Base-by-base conservation (phyloP, 2,888 invertebrate genomes). In the Dynastes grantii region DNA sequence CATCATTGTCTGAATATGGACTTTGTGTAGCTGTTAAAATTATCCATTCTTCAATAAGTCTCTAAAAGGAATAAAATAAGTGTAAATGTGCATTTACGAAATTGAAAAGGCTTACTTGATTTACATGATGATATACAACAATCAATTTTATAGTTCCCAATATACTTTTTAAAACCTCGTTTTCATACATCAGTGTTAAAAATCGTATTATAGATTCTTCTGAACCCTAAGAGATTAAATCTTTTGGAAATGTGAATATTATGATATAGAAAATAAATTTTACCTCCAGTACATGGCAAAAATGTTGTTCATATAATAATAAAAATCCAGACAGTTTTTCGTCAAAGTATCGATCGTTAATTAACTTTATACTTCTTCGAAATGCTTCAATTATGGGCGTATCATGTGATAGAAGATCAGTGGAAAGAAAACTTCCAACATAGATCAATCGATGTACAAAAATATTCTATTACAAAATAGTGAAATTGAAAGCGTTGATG, bases 401-500 rank as follows among this genome's bases (percentile, higher is more conserved):
- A 5, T 88, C 86, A 37, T 61, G 49, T 81, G 88, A 88, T 0
- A 84, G 81, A 40, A 13, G 27, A 68, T 90, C 81, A 6, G 40
- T 55, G n/a, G 22, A 1, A 11, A 75, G 2, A 2, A 75, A 75
- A 37, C 45, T 61, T 45, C 90, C 90, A 2, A 87, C 86, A 81
- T 90, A 91, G 80, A 91, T 88, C 85, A 90, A 87, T 58, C 90
- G 90, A 81, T 89, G 87, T 1, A 90, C 89, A 80, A 88, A 90
- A 4, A 89, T 85, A 89, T 89, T 90, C 91, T 91, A 86, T 5
- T 5, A 37, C 32, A 37, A 51, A 79, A 89, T 16, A 58, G 22
- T 45, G 2, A 76, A 65, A 76, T 37, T 73, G n/a, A 22, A 45
- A 22, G 40, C 61, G 45, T 11, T 37, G 63, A 88, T 79, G 9